Percentiles rank a stretch among this genome's conserved stretches.
phyloP scores from a whole-genome alignment of 1,140 invertebrate species.

The Pantala flavescens region DNA sequence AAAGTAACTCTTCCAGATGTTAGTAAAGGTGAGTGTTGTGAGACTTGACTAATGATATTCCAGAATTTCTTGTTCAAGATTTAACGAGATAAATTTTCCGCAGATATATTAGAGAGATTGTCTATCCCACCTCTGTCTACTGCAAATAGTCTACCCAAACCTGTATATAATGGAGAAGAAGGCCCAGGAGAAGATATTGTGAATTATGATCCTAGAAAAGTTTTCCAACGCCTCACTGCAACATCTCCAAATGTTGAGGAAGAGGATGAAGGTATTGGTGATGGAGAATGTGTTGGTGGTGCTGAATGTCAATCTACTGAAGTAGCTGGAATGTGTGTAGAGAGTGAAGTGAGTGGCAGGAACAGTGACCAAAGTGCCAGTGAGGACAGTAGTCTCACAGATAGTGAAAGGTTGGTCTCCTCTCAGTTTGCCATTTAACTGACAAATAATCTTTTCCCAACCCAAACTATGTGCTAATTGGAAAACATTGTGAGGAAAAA shows the following conservation, averaged over 20 bases:
- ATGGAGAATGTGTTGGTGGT: background rate
- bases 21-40: slow-evolving; percentile 37
- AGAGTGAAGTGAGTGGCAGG: background rate
- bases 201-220: background rate
- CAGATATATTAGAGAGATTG: slow-evolving; percentile 40
- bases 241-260: slow-evolving; percentile 20
- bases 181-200: background rate
- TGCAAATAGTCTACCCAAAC: background rate
- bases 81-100: too few relatives aligned
- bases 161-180: background rate
- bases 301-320: background rate
- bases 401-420: slow-evolving; percentile 46
- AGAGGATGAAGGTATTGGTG: slow-evolving; percentile 29
- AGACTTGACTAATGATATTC: background rate
- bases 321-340: background rate
- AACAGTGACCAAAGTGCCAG: slow-evolving; percentile 54
- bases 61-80: slow-evolving; percentile 23
- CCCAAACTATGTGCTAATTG: background rate
- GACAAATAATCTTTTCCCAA: background rate
- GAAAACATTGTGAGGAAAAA: too few relatives aligned
- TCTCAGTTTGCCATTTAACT: slow-evolving; percentile 16
- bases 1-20: slow-evolving; percentile 48
- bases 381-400: slow-evolving; percentile 67
- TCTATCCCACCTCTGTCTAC: slow-evolving; percentile 38
- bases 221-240: background rate